Conservation (phyloP, 2,888 invertebrate species). For the Acronicta aceris region DNA sequence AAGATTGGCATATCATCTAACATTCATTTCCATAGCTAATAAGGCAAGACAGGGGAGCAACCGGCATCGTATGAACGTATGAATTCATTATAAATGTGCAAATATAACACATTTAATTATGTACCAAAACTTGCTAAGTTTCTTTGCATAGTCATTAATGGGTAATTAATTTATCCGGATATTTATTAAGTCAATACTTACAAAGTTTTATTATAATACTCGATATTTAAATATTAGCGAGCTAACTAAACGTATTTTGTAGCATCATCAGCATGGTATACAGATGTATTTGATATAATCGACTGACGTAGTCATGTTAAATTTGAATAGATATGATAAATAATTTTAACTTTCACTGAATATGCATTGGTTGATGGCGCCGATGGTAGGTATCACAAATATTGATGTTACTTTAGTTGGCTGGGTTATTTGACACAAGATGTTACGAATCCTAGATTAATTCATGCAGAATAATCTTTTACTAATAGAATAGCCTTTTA, state of each 20-base stretch:
- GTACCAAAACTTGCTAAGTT: too few relatives aligned
- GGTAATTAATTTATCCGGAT: background rate
- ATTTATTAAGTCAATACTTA: conserved; percentile 13
- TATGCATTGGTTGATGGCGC: conserved; percentile 5
- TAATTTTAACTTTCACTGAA: conserved; percentile 35
- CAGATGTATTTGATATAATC: conserved; percentile 5
- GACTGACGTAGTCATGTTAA: conserved; percentile 10
- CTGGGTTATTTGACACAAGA: too few relatives aligned
- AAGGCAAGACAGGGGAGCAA: background rate
- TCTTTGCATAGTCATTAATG: too few relatives aligned
- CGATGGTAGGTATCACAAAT: background rate
- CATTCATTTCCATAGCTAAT: conserved; percentile 6
- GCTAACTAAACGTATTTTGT: background rate
- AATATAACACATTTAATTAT: too few relatives aligned
- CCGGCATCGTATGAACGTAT: too few relatives aligned
- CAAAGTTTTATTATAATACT: too few relatives aligned
- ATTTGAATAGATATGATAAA: conserved; percentile 8
- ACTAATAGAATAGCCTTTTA: too few relatives aligned
- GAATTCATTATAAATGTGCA: too few relatives aligned
- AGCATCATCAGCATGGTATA: conserved; percentile 1
- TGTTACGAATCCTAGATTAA: too few relatives aligned
- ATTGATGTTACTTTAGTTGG: background rate
- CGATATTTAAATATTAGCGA: conserved; percentile 7
- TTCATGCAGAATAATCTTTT: too few relatives aligned
- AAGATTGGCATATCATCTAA: background rate